Conservation (phyloP, 2,113 vertebrate genomes). For the Catharus fuscescens region DNA sequence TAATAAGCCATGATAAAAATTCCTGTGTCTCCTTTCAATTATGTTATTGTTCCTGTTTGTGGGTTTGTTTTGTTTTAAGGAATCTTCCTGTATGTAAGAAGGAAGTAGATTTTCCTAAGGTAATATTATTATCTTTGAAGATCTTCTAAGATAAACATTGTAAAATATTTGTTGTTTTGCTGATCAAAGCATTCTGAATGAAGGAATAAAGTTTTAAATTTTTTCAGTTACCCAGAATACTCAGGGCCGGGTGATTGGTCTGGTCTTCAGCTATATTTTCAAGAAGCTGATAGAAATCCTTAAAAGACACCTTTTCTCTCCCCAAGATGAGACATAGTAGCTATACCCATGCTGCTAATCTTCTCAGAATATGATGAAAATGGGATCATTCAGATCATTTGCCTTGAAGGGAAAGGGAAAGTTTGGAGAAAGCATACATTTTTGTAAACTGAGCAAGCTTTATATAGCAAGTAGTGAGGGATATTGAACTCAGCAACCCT, state of each 20-base stretch:
- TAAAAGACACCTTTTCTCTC: background rate
- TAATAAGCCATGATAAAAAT: background rate
- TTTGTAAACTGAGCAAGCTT: background rate
- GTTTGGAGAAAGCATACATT: background rate
- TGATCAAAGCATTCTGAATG: background rate
- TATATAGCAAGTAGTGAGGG: background rate
- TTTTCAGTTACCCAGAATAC: background rate
- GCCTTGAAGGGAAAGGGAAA: background rate
- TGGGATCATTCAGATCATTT: background rate
- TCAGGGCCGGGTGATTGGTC: background rate
- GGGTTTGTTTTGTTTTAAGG: background rate
- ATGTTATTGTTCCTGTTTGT: background rate
- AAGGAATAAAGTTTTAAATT: background rate
- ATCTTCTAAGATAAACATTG: background rate
- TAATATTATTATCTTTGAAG: background rate
- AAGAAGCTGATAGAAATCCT: background rate
- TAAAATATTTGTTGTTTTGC: background rate
- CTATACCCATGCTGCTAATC: background rate
- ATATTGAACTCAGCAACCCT: background rate
- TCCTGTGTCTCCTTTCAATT: background rate
- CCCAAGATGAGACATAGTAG: fast-evolving
- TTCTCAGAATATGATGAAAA: background rate
- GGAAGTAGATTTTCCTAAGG: background rate
- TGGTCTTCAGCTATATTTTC: background rate
- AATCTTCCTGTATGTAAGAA: background rate